Evolutionary conservation across 1,140 invertebrate genomes (phyloP).

Genomic region (Thaumetopoea pityocampa): DNA sequence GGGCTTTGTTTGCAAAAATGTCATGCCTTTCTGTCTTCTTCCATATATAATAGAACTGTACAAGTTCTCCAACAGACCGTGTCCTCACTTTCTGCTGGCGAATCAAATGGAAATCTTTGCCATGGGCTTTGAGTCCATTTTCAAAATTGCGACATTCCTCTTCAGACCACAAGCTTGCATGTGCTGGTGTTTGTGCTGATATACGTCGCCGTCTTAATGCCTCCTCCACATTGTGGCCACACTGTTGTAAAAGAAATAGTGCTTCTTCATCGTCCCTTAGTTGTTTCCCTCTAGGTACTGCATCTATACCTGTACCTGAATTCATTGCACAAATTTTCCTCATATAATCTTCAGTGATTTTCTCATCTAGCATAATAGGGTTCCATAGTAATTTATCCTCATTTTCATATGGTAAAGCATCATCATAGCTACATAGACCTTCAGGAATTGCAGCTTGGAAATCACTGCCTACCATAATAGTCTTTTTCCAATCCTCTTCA

Average conservation of each 20-base stretch:
- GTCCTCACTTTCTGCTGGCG: slow-evolving; percentile 96
- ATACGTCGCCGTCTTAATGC: slow-evolving; percentile 90
- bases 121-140: slow-evolving; percentile 92
- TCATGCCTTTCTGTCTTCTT: slow-evolving; percentile 99
- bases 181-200: slow-evolving; percentile 71
- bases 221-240: slow-evolving; percentile 96
- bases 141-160: slow-evolving; percentile 98
- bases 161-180: slow-evolving; percentile 95
- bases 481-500: slow-evolving; percentile 88
- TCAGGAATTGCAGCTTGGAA: slow-evolving; percentile 96
- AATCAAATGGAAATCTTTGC: slow-evolving; percentile 97
- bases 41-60: slow-evolving; percentile 99
- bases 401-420: slow-evolving; percentile 96
- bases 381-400: slow-evolving; percentile 97
- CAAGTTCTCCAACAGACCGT: slow-evolving; percentile 95
- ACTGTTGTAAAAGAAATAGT: slow-evolving; percentile 93
- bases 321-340: slow-evolving; percentile 78
- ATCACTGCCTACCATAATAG: slow-evolving; percentile 96
- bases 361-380: slow-evolving; percentile 84
- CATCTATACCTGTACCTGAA: slow-evolving; percentile 75
- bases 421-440: slow-evolving; percentile 92
- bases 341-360: slow-evolving; percentile 89
- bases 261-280: slow-evolving; percentile 96
- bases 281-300: slow-evolving; percentile 85
- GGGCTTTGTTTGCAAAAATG: slow-evolving; percentile 88